Base-by-base conservation (phyloP, 1,140 invertebrate species). In the Antheraea mylitta region DNA sequence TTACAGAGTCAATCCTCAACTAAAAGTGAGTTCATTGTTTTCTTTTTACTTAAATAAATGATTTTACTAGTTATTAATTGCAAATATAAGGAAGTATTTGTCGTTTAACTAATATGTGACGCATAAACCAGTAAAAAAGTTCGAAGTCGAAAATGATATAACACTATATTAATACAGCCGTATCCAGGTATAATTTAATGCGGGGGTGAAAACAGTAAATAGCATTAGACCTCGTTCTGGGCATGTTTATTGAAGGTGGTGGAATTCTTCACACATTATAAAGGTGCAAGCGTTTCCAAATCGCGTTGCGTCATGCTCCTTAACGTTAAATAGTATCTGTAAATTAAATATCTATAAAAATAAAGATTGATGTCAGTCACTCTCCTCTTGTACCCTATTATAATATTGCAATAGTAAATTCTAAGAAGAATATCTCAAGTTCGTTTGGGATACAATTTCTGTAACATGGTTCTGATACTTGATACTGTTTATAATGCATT, bases 181-280 rank as follows among this genome's bases (percentile, higher is more conserved):
- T 53, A 16, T 66, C 65, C 18, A 66, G 65, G 8, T 58, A 22
- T 19, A 18, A 36, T 38, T 59, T 36, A 37, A 6, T 18, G 10
- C 58, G 30, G 8, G 9, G 11, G 18, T 42, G 36, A 67, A 66
- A 42, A 75, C 67, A 42, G 73, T 69, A 78, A 79, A 81, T 71
- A 79, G 68, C 76, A 73, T 76, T 77, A 81, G 70, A 76, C 75
- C 78, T 77, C 73, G 75, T 71, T 75, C 78, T 64, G 67, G 73
- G 69, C 71, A 64, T 79, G 68, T 79, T 76, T 77, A 73, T 30
- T 60, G 69, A 76, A 74, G 74, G 75, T 78, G 74, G 19, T 58
- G 68, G 45, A 61, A 70, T 53, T 48, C 48, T 63, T 72, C 53
- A 64, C 66, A 69, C 69, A 69, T 67, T 58, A 66, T 37, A 45